Evolutionary conservation across 2,797 vertebrate species (phyloP).

Genomic region (Falco peregrinus): DNA sequence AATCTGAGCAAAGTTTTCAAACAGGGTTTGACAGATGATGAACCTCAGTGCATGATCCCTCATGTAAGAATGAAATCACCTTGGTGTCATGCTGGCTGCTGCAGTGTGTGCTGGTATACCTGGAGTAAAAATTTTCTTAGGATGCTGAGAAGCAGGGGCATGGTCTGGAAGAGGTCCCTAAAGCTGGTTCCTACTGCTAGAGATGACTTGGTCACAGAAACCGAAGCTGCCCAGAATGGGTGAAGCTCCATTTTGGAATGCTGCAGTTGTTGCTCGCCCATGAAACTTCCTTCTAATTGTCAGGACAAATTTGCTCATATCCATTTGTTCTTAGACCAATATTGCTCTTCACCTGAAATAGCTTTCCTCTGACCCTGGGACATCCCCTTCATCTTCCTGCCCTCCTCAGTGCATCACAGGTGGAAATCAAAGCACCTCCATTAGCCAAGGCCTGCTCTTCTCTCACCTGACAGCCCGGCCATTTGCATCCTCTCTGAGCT

Average conservation of each 20-base stretch:
- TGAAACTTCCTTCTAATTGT: not conserved
- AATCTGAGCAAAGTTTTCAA: not conserved
- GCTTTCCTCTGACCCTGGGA: not conserved
- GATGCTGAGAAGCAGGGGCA: not conserved
- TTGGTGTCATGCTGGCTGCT: not conserved
- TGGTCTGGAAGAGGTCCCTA: not conserved
- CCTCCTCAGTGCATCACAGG: not conserved
- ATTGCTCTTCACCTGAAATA: not conserved
- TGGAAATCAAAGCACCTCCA: not conserved
- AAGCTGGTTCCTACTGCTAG: not conserved
- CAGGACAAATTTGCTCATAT: not conserved
- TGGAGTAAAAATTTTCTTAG: not conserved
- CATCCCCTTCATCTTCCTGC: not conserved
- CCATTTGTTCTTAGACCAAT: not conserved
- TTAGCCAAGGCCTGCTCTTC: not conserved
- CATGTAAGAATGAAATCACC: not conserved
- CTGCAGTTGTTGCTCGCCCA: not conserved
- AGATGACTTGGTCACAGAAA: not conserved
- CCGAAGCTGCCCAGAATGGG: not conserved
- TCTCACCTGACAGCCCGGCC: not conserved
- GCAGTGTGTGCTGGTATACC: not conserved
- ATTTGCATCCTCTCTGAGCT: not conserved
- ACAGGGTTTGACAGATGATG: not conserved
- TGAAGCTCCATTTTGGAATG: not conserved
- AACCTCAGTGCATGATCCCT: not conserved